Evolutionary conservation across 1,140 invertebrate species (phyloP), one percentile per base, ranked within the genome.

Genomic region (Gonatopus flavifemur): DNA sequence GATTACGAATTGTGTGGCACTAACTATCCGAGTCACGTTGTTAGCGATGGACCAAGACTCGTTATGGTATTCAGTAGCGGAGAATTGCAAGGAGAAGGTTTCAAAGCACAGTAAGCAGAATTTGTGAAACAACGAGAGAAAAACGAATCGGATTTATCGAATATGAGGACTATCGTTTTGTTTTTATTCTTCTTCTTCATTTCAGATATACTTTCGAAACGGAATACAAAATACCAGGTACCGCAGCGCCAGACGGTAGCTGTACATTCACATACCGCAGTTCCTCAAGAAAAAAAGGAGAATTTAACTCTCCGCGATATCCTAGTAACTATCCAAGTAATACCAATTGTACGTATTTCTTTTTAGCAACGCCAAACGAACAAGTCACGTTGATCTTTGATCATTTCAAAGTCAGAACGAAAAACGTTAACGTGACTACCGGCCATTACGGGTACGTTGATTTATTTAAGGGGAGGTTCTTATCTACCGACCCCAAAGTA

Each of bases 241-340:
- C 93, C 0, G 89, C 93, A 12, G 89, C 91, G 10, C 92, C 93
- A 0, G 88, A 91, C 65, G 91, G 92, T 49, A 88, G 83, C 51
- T 98, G 96, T 73, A 86, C 86, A 35, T 98, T 97, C 74, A 90
- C 89, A 0, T 98, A 97, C 78, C 83, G 86, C 45, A 96, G 93
- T 74, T 86, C 84, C 50, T 89, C 87, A 32, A 83, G 86, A 57
- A 94, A 94, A 71, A 83, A 84, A 39, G 95, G 95, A 13, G 89
- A 93, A 59, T 93, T 98, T 71, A 98, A 98, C 76, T 96, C 94
- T 13, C 96, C 96, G 9, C 84, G 94, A 32, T 93, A 96, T 83
- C 95, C 95, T 62, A 89, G 90, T 66, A 95, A 94, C 79, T 98
- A 98, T 82, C 94, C 94, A 38, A 92, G 90, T 62, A 88, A 89